Conservation (phyloP, 2,797 vertebrate genomes). For the Tragelaphus oryx region DNA sequence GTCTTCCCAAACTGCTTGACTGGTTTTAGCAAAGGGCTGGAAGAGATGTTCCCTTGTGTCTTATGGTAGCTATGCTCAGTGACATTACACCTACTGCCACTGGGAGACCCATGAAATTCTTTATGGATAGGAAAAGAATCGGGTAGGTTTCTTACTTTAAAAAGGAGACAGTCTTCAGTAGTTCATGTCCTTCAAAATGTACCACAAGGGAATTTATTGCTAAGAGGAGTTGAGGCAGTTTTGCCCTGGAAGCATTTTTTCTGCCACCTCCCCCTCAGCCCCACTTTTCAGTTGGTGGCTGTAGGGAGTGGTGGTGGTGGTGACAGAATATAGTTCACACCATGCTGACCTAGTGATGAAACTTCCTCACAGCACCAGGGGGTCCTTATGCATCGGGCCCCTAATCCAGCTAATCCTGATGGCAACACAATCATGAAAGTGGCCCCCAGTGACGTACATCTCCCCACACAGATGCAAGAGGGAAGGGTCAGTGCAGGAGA, state of each 20-base stretch:
- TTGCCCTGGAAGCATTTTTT: slow-evolving; percentile 47
- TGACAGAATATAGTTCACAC: slow-evolving; percentile 85
- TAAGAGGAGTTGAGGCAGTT: slow-evolving; percentile 67
- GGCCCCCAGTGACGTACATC: slow-evolving; percentile 80
- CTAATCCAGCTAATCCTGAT: slow-evolving; percentile 98
- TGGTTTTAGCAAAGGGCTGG: slow-evolving; percentile 61
- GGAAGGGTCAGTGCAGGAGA: slow-evolving; percentile 64
- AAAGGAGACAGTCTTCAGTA: slow-evolving; percentile 29
- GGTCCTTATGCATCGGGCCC: slow-evolving; percentile 89
- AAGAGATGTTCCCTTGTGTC: slow-evolving; percentile 68
- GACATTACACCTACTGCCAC: slow-evolving; percentile 48
- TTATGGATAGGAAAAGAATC: slow-evolving; percentile 68
- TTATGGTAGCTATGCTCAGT: slow-evolving; percentile 70
- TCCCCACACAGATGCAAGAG: slow-evolving; percentile 76
- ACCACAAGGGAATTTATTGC: slow-evolving; percentile 57
- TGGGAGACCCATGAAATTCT: slow-evolving; percentile 73
- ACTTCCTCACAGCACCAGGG: slow-evolving; percentile 91
- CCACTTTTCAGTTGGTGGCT: slow-evolving; percentile 66
- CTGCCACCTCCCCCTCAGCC: not conserved
- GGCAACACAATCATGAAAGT: slow-evolving; percentile 86
- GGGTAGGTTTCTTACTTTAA: slow-evolving; percentile 60
- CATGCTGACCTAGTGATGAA: slow-evolving; percentile 89
- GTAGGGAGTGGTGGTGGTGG: slow-evolving; percentile 79
- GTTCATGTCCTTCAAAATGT: slow-evolving; percentile 37
- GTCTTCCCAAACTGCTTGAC: slow-evolving; percentile 61